Evolutionary conservation across 2,797 vertebrate genomes (phyloP).

Genomic region (Stomatorhinus walkeri): DNA sequence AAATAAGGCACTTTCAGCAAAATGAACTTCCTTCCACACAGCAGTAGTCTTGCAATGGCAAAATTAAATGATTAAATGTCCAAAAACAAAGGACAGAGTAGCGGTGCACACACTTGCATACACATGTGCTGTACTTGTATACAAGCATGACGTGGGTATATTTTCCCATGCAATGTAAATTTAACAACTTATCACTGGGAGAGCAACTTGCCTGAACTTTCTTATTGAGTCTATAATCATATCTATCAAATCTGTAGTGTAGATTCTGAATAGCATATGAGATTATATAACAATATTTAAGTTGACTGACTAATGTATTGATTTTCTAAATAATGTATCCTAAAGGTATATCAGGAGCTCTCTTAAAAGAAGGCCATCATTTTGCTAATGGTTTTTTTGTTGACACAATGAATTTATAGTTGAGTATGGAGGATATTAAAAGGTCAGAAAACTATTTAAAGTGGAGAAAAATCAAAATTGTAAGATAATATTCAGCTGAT

Average conservation of each 20-base stretch:
- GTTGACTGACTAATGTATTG: neutral
- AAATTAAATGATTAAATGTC: neutral
- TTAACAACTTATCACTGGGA: neutral
- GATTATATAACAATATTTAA: neutral
- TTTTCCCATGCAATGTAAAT: neutral
- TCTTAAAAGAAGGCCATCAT: neutral
- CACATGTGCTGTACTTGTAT: neutral
- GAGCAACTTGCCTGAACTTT: neutral
- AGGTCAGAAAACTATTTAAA: constrained; percentile 11
- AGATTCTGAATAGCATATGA: neutral
- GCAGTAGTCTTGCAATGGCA: neutral
- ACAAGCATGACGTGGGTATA: neutral
- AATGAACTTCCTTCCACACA: neutral
- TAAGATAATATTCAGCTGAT: constrained; percentile 1
- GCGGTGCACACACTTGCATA: neutral
- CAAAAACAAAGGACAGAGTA: neutral
- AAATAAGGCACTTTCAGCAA: neutral
- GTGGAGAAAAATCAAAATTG: neutral
- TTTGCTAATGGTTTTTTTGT: neutral
- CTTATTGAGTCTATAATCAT: neutral
- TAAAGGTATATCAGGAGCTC: neutral
- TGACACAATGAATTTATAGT: constrained; percentile 4
- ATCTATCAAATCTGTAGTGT: neutral
- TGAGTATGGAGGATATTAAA: constrained; percentile 1
- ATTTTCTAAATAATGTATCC: constrained; percentile 1